phyloP scores from a whole-genome alignment of 2,113 vertebrate species.

The Carassius auratus region DNA sequence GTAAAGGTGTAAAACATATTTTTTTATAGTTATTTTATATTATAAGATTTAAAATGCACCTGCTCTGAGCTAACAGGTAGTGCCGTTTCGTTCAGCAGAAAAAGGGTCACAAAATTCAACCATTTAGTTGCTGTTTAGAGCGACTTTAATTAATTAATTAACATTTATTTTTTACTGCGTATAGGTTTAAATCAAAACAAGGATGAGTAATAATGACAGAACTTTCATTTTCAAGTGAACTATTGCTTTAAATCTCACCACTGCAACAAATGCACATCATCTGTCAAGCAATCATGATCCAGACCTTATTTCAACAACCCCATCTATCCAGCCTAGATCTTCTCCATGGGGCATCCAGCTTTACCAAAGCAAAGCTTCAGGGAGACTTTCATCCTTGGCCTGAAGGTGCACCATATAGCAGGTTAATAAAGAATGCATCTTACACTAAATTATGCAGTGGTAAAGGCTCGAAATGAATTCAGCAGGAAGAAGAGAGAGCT shows the following conservation, averaged over 20 bases:
- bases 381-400: constrained; percentile 44
- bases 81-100: too few species aligned
- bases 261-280: not conserved
- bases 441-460: constrained; percentile 57
- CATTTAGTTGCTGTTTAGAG: too few species aligned
- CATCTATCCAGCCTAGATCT: constrained; percentile 11
- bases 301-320: constrained; percentile 39
- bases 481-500: constrained; percentile 13
- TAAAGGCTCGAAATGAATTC: constrained; percentile 43
- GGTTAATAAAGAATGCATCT: constrained; percentile 66
- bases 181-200: too few species aligned
- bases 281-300: constrained; percentile 28
- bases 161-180: too few species aligned
- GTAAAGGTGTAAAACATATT: not conserved
- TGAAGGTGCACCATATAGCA: constrained; percentile 52
- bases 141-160: too few species aligned
- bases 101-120: too few species aligned
- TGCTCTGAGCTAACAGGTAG: not conserved
- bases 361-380: constrained; percentile 47
- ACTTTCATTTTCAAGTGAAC: not conserved
- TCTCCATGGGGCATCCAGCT: constrained; percentile 1
- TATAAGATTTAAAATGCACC: not conserved
- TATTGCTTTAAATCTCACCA: constrained; percentile 17
- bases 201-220: not conserved
- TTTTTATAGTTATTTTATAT: too few species aligned